phyloP scores from a whole-genome alignment of 1,140 invertebrate species.

The Alviniconcha marisindica region DNA sequence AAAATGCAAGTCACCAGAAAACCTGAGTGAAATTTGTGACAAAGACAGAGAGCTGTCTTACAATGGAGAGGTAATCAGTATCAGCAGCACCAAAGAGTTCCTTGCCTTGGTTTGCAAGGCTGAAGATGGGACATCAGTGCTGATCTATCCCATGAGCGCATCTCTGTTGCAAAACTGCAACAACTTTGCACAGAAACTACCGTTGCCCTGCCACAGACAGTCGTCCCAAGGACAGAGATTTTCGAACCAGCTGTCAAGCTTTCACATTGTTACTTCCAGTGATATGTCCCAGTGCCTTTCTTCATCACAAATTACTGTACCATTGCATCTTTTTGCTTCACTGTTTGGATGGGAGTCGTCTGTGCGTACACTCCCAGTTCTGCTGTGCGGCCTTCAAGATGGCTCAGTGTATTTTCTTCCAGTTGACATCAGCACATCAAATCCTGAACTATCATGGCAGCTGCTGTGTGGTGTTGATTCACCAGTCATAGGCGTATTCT shows the following conservation, averaged over 20 bases:
- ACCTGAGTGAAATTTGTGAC: neutral
- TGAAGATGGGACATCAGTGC: neutral
- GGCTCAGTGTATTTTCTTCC: constrained; percentile 2
- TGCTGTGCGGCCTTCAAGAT: neutral
- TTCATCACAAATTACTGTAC: neutral
- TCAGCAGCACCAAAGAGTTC: neutral
- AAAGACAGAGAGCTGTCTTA: neutral
- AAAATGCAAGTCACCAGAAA: neutral
- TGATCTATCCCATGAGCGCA: neutral
- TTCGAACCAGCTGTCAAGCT: neutral
- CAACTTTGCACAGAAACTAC: neutral
- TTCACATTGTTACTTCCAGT: neutral
- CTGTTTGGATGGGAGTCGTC: neutral
- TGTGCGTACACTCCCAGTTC: neutral
- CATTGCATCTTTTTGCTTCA: neutral
- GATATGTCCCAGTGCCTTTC: neutral
- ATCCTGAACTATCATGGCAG: neutral
- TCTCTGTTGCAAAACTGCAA: neutral
- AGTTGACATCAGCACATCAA: neutral
- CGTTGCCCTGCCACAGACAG: neutral
- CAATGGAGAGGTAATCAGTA: neutral
- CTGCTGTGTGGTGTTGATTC: neutral
- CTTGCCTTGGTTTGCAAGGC: neutral
- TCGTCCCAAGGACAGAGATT: too few relatives aligned
- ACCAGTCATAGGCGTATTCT: neutral